These are phyloP conservation scores for Mixornis gularis DNA, from an alignment of 2,113 vertebrate genomes.

Conservation along the genomic window DNA sequence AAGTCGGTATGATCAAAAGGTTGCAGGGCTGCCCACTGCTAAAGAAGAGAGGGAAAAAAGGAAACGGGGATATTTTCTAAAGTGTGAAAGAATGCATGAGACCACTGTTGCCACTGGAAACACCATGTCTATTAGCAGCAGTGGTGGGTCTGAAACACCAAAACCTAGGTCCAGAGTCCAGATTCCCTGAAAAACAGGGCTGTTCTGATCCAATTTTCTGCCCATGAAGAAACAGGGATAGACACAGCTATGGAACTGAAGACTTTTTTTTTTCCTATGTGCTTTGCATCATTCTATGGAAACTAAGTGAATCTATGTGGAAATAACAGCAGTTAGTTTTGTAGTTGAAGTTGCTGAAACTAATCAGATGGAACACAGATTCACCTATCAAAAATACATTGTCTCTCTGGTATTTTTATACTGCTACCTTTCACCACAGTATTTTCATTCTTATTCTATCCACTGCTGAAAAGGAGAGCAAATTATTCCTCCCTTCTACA, in stretches of 20 bases:
- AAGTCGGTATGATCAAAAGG: conserved; percentile 78
- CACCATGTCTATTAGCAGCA: conserved; percentile 38
- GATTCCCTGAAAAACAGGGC: not conserved
- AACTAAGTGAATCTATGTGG: not conserved
- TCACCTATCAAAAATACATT: not conserved
- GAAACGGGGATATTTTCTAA: conserved; percentile 66
- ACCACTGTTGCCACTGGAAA: conserved; percentile 50
- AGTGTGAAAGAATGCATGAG: conserved; percentile 66
- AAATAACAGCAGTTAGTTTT: not conserved
- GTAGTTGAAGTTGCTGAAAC: not conserved
- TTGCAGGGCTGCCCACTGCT: conserved; percentile 74
- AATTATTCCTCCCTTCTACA: not conserved
- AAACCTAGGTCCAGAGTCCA: not conserved
- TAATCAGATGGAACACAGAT: not conserved
- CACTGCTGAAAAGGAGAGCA: not conserved
- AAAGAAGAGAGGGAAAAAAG: conserved; percentile 60
- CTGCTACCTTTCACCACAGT: not conserved
- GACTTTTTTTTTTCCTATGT: not conserved
- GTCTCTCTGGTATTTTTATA: not conserved
- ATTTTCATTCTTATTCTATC: not conserved
- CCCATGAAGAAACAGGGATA: not conserved
- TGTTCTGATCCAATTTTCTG: not conserved
- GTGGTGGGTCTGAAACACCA: not conserved
- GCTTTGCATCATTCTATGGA: not conserved
- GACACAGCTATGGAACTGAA: not conserved